Percentiles rank a stretch among this genome's conserved stretches.
These are phyloP conservation scores for Alces alces DNA, from an alignment of 2,113 vertebrate species.

Conservation along the genomic window DNA sequence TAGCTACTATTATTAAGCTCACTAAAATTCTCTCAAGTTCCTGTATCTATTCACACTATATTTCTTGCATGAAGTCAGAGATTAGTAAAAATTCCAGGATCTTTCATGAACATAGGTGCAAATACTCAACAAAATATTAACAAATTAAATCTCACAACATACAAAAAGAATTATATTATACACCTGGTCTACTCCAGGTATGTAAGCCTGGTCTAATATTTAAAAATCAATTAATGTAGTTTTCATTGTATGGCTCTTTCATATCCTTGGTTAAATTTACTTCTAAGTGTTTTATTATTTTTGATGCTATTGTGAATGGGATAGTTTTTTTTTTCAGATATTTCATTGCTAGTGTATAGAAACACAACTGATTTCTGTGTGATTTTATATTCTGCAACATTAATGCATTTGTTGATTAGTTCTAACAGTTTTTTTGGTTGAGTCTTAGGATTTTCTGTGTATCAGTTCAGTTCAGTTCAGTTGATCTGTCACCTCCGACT, in stretches of 20 bases:
- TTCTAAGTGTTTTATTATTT: not conserved
- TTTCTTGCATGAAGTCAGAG: not conserved
- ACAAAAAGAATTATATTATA: not conserved
- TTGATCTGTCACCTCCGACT: rapidly evolving
- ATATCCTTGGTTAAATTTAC: not conserved
- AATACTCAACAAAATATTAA: not conserved
- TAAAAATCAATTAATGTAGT: not conserved
- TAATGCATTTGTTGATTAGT: not conserved
- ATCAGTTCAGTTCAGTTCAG: not conserved
- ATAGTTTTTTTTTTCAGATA: not conserved
- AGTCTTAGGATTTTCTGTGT: not conserved
- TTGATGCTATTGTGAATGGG: not conserved
- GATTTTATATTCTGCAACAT: not conserved
- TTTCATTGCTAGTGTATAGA: not conserved
- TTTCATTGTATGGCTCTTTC: not conserved
- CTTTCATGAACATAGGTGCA: not conserved
- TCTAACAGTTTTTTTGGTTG: not conserved
- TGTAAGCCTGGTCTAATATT: not conserved
- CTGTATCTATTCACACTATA: not conserved
- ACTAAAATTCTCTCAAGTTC: not conserved
- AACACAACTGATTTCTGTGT: not conserved
- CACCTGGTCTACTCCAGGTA: not conserved
- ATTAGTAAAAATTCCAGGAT: not conserved
- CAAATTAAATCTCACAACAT: not conserved
- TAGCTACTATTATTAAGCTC: not conserved